Base-by-base conservation (phyloP, 2,888 invertebrate genomes). In the Hydraecia micacea region DNA sequence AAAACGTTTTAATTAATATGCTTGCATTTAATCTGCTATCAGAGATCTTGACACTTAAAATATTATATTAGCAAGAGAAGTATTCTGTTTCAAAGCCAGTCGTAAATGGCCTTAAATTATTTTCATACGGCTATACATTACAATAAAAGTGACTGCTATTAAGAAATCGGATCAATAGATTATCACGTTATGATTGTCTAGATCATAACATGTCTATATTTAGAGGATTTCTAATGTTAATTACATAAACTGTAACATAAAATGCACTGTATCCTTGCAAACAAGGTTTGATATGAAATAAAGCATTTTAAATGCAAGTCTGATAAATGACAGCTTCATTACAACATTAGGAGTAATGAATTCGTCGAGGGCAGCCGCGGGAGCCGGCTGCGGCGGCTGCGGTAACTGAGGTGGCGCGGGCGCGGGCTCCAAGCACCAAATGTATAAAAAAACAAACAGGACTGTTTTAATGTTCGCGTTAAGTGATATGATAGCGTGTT, bases 401-500 rank as follows among this genome's bases (percentile, higher is more conserved):
- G 36, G 36, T 3, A 3, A 32, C n/a, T 28, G 32, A 55, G 69
- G 60, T 46, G 71, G 63, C 32, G 21, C 32, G n/a, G 60, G 36
- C 46, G 58, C 55, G 58, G 67, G 28, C 55, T 60, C 75, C 79
- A 79, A 74, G 69, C 68, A 68, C 79, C 76, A 80, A 84, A 84
- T 76, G 77, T 72, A 72, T 74, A 85, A 75, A 84, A 81, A 86
- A 89, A 77, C 86, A 89, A 90, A 89, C 87, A 90, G 84, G 89
- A 89, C 76, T 71, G 62, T 81, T 83, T 88, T 83, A 87, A 89
- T 87, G 89, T 84, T 83, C 77, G 81, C 83, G 86, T 89, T 91
- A 88, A 86, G 86, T 88, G 89, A 91, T 91, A 90, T 91, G 92
- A 93, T 93, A 92, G 90, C 91, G 88, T 90, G 91, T 92, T 92